A percentile compares a stretch with the other conserved stretches of the same genome.
phyloP scores from a whole-genome alignment of 2,888 invertebrate species.

The Hedychridium roseum region DNA sequence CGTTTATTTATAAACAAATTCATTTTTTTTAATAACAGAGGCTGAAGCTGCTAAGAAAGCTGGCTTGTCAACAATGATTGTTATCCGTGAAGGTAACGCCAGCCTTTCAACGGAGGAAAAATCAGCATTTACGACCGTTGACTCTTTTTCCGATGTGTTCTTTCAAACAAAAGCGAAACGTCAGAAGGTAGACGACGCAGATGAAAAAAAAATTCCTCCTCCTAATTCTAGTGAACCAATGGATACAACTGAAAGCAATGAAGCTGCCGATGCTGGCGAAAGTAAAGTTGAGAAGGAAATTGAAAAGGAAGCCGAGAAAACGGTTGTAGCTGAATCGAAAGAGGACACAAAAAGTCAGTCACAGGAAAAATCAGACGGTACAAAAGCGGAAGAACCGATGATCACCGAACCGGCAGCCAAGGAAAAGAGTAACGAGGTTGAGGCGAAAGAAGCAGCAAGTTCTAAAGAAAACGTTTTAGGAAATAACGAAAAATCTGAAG shows the following conservation, averaged over 20 bases:
- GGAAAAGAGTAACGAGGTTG: too few species aligned
- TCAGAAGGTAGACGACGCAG: conserved; percentile 50
- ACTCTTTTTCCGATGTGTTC: conserved; percentile 70
- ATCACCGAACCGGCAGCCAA: too few species aligned
- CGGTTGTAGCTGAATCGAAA: conserved; percentile 6
- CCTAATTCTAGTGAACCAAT: conserved; percentile 44
- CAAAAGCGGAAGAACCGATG: conserved; percentile 20
- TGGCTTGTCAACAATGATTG: conserved; percentile 74
- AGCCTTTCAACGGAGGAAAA: conserved; percentile 71
- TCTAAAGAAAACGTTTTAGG: conserved; percentile 14
- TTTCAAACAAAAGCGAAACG: conserved; percentile 56
- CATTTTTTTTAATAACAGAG: conserved; percentile 68
- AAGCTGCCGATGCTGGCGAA: conserved; percentile 36
- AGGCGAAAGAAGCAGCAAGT: conserved; percentile 27
- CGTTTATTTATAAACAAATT: conserved; percentile 4
- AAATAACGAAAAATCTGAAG: not conserved
- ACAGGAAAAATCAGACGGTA: conserved; percentile 41
- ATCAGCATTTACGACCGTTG: conserved; percentile 67
- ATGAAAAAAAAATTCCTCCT: conserved; percentile 22
- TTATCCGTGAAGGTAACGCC: conserved; percentile 82
- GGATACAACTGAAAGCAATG: conserved; percentile 54
- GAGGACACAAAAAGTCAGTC: conserved; percentile 52
- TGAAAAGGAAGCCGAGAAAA: conserved; percentile 17
- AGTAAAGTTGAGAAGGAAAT: conserved; percentile 28
- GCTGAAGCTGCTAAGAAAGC: conserved; percentile 82